Conservation (phyloP, 2,888 invertebrate species). For the Tenthredo livida region DNA sequence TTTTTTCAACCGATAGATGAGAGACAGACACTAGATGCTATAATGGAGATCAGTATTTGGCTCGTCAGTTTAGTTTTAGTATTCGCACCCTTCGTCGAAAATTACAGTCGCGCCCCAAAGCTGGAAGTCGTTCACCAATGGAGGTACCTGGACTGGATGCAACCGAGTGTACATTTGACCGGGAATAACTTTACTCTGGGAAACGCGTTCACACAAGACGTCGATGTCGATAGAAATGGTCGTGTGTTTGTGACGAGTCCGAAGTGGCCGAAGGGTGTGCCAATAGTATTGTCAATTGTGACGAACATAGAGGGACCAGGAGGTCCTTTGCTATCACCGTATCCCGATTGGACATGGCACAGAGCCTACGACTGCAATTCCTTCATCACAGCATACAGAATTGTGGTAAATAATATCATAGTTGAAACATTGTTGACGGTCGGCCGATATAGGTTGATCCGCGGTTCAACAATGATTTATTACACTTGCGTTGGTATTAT, state of each 20-base stretch:
- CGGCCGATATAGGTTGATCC: background rate
- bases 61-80: constrained; percentile 11
- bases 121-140: constrained; percentile 71
- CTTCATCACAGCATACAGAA: constrained; percentile 74
- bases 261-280: constrained; percentile 74
- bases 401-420: constrained; percentile 72
- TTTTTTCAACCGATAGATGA: background rate
- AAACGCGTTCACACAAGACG: constrained; percentile 74
- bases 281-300: constrained; percentile 73
- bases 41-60: constrained; percentile 20
- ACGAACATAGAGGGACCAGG: constrained; percentile 68
- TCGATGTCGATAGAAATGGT: constrained; percentile 72
- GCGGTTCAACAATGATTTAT: background rate
- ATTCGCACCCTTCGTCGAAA: background rate
- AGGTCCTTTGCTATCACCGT: constrained; percentile 74
- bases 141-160: constrained; percentile 74
- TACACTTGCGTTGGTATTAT: background rate
- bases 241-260: constrained; percentile 76
- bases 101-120: constrained; percentile 54
- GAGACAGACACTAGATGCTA: background rate
- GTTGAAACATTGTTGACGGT: background rate
- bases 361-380: constrained; percentile 69
- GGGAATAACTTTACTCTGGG: constrained; percentile 71
- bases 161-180: constrained; percentile 68
- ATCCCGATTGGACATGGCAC: constrained; percentile 76